Conservation (phyloP, 2,888 invertebrate species). For the Dioctria linearis region DNA sequence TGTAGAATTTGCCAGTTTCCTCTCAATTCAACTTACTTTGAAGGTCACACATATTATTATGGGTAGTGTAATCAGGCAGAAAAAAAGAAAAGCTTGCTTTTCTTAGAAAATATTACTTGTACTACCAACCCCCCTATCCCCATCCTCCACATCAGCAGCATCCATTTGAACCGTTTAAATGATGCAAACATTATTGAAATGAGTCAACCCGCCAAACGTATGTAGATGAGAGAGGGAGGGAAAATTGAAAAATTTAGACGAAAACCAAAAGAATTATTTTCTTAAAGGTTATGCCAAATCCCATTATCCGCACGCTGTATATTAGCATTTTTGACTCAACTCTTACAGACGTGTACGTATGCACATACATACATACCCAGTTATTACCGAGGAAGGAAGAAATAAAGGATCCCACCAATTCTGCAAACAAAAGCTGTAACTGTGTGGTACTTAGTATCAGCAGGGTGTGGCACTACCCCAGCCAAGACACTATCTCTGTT, state of each 20-base stretch:
- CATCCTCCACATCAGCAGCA: too few species aligned
- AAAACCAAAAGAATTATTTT: background rate
- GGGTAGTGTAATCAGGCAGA: too few species aligned
- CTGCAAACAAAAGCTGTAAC: conserved; percentile 62
- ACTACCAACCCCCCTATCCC: too few species aligned
- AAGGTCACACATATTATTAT: too few species aligned
- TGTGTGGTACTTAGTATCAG: conserved; percentile 16
- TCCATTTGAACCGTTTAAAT: too few species aligned
- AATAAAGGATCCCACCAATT: conserved; percentile 62
- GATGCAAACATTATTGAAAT: background rate
- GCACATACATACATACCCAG: too few species aligned
- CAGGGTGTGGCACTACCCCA: conserved; percentile 56
- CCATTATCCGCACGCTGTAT: conserved; percentile 3
- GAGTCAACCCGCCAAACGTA: background rate
- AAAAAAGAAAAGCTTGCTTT: too few species aligned
- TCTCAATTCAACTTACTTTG: too few species aligned
- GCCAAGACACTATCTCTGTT: conserved; percentile 55
- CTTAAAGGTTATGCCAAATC: conserved; percentile 6
- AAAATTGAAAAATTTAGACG: too few species aligned
- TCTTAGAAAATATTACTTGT: too few species aligned
- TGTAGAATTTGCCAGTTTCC: too few species aligned
- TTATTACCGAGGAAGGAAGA: background rate
- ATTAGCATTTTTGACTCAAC: conserved; percentile 42
- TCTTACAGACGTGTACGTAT: background rate
- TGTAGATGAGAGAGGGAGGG: background rate